Evolutionary conservation across 2,888 invertebrate species (phyloP).

Genomic region (Drosophila kambysellisi): DNA sequence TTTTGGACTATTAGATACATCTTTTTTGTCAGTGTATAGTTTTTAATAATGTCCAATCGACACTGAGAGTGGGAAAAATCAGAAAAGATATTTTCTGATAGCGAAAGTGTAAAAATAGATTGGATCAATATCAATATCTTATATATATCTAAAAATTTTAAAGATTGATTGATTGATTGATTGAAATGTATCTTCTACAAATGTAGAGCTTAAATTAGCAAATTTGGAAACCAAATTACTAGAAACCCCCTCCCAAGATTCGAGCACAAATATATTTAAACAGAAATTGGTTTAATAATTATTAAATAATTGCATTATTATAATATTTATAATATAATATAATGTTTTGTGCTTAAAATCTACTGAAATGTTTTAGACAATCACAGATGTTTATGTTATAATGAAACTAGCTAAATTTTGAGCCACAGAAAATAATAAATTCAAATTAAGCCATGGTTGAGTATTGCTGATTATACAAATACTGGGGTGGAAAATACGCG

Average conservation of each 20-base stretch:
- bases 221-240: not conserved
- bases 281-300: not conserved
- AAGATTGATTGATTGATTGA: rapidly evolving
- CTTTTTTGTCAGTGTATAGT: not conserved
- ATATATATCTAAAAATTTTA: not conserved
- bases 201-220: not conserved
- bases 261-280: not conserved
- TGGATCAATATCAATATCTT: not conserved
- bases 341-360: constrained; percentile 21
- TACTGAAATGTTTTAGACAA: constrained; percentile 55
- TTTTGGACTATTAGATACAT: not conserved
- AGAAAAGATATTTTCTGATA: too few species aligned
- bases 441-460: not conserved
- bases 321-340: too few species aligned
- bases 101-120: too few species aligned
- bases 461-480: constrained; percentile 20
- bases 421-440: constrained; percentile 19
- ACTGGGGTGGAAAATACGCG: constrained; percentile 7
- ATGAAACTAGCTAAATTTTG: constrained; percentile 29
- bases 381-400: constrained; percentile 51
- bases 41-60: not conserved
- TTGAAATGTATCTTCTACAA: not conserved
- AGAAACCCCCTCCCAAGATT: not conserved
- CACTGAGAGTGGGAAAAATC: not conserved
- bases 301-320: not conserved